phyloP scores from a whole-genome alignment of 2,888 invertebrate species.

The Oscheius sp. region DNA sequence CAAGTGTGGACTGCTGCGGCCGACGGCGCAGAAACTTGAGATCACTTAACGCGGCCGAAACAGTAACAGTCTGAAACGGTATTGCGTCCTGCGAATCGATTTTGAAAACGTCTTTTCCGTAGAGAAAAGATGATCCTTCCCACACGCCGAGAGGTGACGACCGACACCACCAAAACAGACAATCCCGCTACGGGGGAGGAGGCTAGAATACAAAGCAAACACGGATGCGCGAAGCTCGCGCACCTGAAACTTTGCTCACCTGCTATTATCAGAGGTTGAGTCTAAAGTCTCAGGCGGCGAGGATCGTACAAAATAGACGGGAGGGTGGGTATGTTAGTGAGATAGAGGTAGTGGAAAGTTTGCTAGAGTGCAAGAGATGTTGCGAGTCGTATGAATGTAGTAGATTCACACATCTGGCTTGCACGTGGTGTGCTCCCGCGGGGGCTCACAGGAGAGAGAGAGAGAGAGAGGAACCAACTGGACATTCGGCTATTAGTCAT shows the following conservation, averaged over 20 bases:
- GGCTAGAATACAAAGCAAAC: conserved; percentile 10
- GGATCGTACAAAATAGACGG: conserved; percentile 31
- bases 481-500: conserved; percentile 23
- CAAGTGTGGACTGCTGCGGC: background rate
- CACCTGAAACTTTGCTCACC: conserved; percentile 74
- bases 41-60: conserved; percentile 25
- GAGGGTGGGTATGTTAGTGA: background rate
- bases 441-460: background rate
- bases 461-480: background rate
- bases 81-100: conserved; percentile 7
- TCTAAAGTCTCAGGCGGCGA: conserved; percentile 72
- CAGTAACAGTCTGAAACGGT: conserved; percentile 15
- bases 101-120: conserved; percentile 2
- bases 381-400: conserved; percentile 25
- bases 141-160: background rate
- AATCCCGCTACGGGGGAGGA: background rate
- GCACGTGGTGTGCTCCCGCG: conserved; percentile 21
- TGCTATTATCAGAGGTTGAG: conserved; percentile 68
- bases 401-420: conserved; percentile 36
- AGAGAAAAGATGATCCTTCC: background rate
- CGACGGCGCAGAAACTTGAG: conserved; percentile 13
- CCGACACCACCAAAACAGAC: background rate
- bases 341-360: background rate
- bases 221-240: conserved; percentile 59
- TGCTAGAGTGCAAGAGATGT: conserved; percentile 8